Conservation (phyloP, 1,140 invertebrate genomes). For the Trypoxylus dichotomus region DNA sequence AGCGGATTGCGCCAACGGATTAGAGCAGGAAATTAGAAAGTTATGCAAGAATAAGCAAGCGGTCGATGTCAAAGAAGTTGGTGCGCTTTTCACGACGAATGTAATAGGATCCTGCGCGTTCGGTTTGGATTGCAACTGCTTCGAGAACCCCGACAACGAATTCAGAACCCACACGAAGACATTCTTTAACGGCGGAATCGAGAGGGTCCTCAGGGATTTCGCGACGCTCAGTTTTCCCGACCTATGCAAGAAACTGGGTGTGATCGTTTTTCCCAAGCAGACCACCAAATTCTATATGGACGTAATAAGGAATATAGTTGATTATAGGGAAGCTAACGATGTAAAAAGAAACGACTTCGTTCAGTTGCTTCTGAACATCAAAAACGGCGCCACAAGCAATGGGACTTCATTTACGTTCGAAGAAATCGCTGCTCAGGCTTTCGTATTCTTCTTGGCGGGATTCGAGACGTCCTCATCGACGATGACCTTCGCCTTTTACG, state of each 20-base stretch:
- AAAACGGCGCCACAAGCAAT: conserved; percentile 39
- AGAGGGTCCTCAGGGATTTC: neutral
- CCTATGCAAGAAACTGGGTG: neutral
- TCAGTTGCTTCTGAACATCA: conserved; percentile 51
- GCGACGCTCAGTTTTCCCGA: neutral
- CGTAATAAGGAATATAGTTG: conserved; percentile 47
- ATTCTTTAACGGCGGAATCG: conserved; percentile 4
- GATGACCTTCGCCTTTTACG: conserved; percentile 54
- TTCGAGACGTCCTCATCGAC: conserved; percentile 56
- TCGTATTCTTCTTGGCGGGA: conserved; percentile 52
- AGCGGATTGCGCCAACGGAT: neutral
- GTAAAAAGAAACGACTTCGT: conserved; percentile 53
- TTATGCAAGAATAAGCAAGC: conserved; percentile 13
- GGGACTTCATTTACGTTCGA: neutral
- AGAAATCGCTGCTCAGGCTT: conserved; percentile 29
- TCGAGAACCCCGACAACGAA: conserved; percentile 51
- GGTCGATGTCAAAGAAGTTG: conserved; percentile 51
- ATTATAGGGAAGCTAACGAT: conserved; percentile 48
- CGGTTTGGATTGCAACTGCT: conserved; percentile 56
- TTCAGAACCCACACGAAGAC: conserved; percentile 51
- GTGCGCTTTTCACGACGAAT: conserved; percentile 56
- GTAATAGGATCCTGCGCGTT: conserved; percentile 58
- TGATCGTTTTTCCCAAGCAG: conserved; percentile 34
- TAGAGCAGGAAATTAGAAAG: neutral
- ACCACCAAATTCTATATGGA: conserved; percentile 49